These are phyloP conservation scores for Tauraco erythrolophus DNA, from an alignment of 2,113 vertebrate species.

Conservation along the genomic window DNA sequence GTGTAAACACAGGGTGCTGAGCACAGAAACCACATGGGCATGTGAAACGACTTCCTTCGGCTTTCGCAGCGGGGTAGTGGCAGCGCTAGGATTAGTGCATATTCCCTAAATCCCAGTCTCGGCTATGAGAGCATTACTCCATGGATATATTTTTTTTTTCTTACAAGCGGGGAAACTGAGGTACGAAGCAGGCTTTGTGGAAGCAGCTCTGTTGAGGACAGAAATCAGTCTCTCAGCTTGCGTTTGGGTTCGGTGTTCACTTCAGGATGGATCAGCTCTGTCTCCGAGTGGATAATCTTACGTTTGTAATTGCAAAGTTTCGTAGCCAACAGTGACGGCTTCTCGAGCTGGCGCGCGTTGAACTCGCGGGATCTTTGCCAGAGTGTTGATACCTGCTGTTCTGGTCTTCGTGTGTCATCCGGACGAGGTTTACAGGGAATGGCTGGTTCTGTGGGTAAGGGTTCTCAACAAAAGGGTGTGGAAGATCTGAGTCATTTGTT, in stretches of 20 bases:
- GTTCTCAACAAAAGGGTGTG: not conserved
- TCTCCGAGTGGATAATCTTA: not conserved
- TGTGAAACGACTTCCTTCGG: not conserved
- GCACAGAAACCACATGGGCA: not conserved
- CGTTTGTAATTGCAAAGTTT: not conserved
- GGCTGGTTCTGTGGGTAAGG: not conserved
- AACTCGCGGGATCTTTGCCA: not conserved
- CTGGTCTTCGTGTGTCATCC: not conserved
- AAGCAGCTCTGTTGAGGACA: not conserved
- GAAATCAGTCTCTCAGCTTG: not conserved
- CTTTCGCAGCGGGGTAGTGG: not conserved
- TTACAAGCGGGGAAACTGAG: not conserved
- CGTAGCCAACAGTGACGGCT: not conserved
- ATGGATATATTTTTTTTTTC: fast-evolving
- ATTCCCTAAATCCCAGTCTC: not conserved
- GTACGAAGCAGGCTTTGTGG: not conserved
- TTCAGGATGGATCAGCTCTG: not conserved
- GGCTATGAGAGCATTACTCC: not conserved
- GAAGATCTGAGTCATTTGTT: not conserved
- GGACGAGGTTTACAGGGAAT: not conserved
- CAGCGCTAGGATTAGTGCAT: not conserved
- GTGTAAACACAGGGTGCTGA: not conserved
- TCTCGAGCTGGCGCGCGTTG: not conserved
- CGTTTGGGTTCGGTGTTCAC: not conserved
- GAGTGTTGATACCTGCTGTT: conserved; percentile 26